Conservation (phyloP, 2,888 invertebrate genomes). For the Apodemia zela region DNA sequence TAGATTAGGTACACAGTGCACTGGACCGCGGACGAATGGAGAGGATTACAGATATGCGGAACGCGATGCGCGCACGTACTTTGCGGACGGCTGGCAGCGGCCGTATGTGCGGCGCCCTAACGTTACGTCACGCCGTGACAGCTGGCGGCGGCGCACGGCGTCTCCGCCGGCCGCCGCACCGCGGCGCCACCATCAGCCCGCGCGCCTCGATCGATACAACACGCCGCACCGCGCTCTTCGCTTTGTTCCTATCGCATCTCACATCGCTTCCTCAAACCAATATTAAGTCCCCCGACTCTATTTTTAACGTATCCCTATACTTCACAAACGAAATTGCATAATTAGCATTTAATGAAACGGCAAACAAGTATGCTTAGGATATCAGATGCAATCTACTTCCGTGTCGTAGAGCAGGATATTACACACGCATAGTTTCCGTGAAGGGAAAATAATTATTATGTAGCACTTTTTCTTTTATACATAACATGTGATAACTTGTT, state of each 20-base stretch:
- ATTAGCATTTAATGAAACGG: conserved; percentile 10
- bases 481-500: no score
- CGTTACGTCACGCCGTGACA: conserved; percentile 70
- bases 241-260: conserved; percentile 21
- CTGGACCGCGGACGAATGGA: conserved; percentile 46
- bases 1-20: conserved; percentile 43
- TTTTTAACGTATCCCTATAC: conserved; percentile 8
- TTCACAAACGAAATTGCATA: conserved; percentile 5
- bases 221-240: conserved; percentile 30
- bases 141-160: conserved; percentile 40
- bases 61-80: conserved; percentile 53
- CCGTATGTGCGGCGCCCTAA: conserved; percentile 64
- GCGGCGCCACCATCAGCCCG: conserved; percentile 53
- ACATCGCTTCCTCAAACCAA: conserved; percentile 14
- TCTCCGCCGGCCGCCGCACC: conserved; percentile 34
- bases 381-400: not conserved
- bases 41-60: conserved; percentile 42
- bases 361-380: conserved; percentile 4
- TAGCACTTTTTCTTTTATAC: not conserved
- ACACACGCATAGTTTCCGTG: not conserved
- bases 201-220: conserved; percentile 30
- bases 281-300: conserved; percentile 13
- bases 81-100: conserved; percentile 57
- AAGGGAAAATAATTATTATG: not conserved
- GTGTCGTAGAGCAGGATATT: not conserved